phyloP scores from a whole-genome alignment of 2,888 invertebrate species.

The Aspidiotus rigidus region DNA sequence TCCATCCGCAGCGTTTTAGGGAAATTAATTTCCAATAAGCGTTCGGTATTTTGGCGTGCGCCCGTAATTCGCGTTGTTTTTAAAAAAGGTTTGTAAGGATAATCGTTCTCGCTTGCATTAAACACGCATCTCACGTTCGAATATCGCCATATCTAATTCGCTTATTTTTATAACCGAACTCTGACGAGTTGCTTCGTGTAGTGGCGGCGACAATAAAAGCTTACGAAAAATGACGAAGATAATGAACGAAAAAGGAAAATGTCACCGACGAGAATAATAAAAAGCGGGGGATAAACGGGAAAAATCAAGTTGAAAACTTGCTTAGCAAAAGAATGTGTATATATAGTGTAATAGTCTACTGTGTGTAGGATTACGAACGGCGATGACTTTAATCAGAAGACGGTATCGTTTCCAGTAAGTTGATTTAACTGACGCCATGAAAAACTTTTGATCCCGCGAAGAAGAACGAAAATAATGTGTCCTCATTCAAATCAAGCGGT shows the following conservation, averaged over 20 bases:
- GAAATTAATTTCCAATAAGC: constrained; percentile 4
- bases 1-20: neutral
- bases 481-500: constrained; percentile 33
- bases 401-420: constrained; percentile 25
- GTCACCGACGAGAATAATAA: constrained; percentile 32
- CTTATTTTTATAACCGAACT: constrained; percentile 30
- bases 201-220: constrained; percentile 9
- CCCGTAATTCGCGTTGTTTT: neutral
- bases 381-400: constrained; percentile 5
- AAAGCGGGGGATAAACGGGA: constrained; percentile 23
- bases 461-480: constrained; percentile 24
- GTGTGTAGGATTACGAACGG: neutral
- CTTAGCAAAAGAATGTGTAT: neutral
- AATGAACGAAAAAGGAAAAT: constrained; percentile 23
- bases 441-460: constrained; percentile 27
- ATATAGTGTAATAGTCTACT: neutral
- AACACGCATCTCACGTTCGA: constrained; percentile 22
- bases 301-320: constrained; percentile 5
- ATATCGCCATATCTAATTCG: constrained; percentile 28
- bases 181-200: constrained; percentile 11
- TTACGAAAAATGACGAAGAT: constrained; percentile 14
- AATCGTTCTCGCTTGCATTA: constrained; percentile 4
- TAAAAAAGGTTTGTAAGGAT: neutral
- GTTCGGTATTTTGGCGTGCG: constrained; percentile 3
- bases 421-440: constrained; percentile 33